Base-by-base conservation (phyloP, 2,888 invertebrate genomes). In the Petrophora chlorosata region DNA sequence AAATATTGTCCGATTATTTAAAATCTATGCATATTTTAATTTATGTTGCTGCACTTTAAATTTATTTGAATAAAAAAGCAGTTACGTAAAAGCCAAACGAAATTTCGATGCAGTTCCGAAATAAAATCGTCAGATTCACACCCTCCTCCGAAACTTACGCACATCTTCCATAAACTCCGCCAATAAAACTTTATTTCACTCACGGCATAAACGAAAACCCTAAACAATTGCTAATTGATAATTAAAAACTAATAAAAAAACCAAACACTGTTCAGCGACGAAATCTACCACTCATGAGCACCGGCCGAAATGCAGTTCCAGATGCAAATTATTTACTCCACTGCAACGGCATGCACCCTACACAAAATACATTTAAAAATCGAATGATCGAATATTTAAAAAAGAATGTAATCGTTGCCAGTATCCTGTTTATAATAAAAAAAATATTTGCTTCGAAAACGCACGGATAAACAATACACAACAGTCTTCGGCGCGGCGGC, bases 391-490 rank as follows among this genome's bases (percentile, higher is more conserved):
- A 40, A 22, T 22, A 51, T 49, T 50, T 42, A 15, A 43, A 52
- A 56, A 51, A 44, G 38, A 44, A 33, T 42, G 15, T 9, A 40
- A 56, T 53, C 43, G 46, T 40, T 22, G 47, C 56, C 9, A 23
- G 46, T 45, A 49, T 26, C 29, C 35, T 74, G 71, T 78, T 70
- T 70, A 65, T 70, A 69, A 68, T 75, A 61, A 68, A 75, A 76
- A 73, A 76, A 73, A 77, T 83, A 82, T 84, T 79, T 86, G 78
- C 77, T 73, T 77, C 70, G 29, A 35, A 36, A 48, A 42, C 79
- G 81, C 82, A 79, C 79, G 66, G 82, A 85, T 83, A 89, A 89
- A 89, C 89, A 89, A 85, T 82, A 85, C 86, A 88, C 88, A 89
- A 90, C 90, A 89, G 85, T 70, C 85, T 76, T 73, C 82, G 76